Base-by-base conservation (phyloP, 2,797 vertebrate genomes). In the Loris lydekkerianus region DNA sequence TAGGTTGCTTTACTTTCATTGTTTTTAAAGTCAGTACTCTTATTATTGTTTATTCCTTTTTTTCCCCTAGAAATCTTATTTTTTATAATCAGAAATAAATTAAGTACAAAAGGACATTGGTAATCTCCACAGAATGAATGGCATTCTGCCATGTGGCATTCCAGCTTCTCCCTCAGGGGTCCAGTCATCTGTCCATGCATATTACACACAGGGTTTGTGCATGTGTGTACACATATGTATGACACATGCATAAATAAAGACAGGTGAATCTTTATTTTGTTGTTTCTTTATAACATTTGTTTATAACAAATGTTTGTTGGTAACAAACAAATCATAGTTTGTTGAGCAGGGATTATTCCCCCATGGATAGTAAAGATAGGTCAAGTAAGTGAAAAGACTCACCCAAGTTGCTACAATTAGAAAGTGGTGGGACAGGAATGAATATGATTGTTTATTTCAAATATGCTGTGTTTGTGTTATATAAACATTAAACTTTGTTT, bases 11-110 rank as follows among this genome's bases (percentile, higher is more conserved):
- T 10, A 8, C 23, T 92, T 83, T 86, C 21, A 25, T 70, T 87
- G 27, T 63, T 84, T 97, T 82, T 61, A 63, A 91, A 93, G 49
- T 56, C 18, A 84, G 27, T 86, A 17, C 31, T 43, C 27, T 34
- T 34, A 10, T 53, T 53, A 53, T 53, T 53, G 49, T 53, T 53
- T 53, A 53, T 14, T 49, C 49, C 49, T 49, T 49, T 53, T 53
- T 15, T 15, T 11, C 49, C 46, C 49, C 56, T 90, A 81, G 37
- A 53, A 20, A 27, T 34, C 72, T 34, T 77, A 70, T 83, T 70
- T 86, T 70, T 70, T 34, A 65, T 84, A 65, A 67, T n/a, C 18
- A 60, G 11, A 78, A 40, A 69, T 86, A 7, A 78, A 92, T 40
- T 70, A 83, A 86, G 20, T 82, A 56, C 10, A 86, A 80, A 86